These are phyloP conservation scores for Atta cephalotes DNA, from an alignment of 1,140 invertebrate species.

Conservation along the genomic window DNA sequence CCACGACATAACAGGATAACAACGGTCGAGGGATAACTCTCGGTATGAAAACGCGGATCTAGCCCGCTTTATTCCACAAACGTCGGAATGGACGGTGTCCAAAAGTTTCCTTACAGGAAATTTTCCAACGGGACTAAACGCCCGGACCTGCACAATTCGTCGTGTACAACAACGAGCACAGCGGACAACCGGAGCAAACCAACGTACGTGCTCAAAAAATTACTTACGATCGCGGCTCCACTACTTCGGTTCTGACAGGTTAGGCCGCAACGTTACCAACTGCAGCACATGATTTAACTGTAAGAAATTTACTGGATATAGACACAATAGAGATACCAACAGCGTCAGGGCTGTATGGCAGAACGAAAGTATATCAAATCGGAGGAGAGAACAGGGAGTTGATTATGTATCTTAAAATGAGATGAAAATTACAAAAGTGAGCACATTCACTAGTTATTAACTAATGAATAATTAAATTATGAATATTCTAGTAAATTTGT, in stretches of 20 bases:
- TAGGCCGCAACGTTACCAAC: slow-evolving; percentile 75
- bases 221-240: slow-evolving; percentile 61
- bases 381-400: no score
- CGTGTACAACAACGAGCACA: slow-evolving; percentile 43
- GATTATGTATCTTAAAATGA: no score
- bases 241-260: slow-evolving; percentile 75
- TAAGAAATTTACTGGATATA: no score
- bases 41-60: slow-evolving; percentile 52
- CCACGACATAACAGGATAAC: slow-evolving; percentile 79
- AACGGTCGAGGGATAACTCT: slow-evolving; percentile 64
- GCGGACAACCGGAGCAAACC: slow-evolving; percentile 51
- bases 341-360: no score
- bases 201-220: slow-evolving; percentile 61
- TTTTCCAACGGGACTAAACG: not conserved
- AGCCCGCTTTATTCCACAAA: slow-evolving; percentile 49
- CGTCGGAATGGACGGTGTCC: not conserved
- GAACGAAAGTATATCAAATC: no score
- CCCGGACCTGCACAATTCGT: slow-evolving; percentile 12
- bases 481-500: no score
- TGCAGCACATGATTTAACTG: not conserved
- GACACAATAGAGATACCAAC: no score
- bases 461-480: no score
- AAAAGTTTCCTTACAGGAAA: slow-evolving; percentile 17
- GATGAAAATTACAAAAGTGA: no score
- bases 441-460: no score